phyloP scores from a whole-genome alignment of 2,797 vertebrate species.

The Benthosema pterotum region DNA sequence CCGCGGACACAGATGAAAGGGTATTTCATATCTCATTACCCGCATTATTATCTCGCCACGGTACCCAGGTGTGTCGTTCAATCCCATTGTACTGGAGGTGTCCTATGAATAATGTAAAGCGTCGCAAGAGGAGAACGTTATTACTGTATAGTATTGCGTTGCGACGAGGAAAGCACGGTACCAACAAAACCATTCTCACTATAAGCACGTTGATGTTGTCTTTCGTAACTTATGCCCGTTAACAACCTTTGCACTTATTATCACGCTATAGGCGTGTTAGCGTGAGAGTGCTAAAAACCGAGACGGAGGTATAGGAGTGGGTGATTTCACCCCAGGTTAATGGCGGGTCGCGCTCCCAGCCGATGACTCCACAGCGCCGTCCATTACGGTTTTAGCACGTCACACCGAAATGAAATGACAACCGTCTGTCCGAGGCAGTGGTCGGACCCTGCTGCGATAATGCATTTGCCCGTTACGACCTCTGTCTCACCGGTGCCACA shows the following conservation, averaged over 20 bases:
- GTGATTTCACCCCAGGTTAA: constrained; percentile 1
- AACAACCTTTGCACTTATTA: background rate
- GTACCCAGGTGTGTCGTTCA: constrained; percentile 46
- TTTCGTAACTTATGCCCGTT: too few species aligned
- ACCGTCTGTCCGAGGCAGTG: constrained; percentile 1
- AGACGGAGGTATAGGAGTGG: background rate
- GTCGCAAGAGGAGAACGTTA: background rate
- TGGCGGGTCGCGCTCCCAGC: background rate
- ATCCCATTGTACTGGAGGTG: constrained; percentile 8
- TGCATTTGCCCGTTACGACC: constrained; percentile 27
- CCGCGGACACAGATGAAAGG: constrained; percentile 19
- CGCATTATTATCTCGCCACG: constrained; percentile 30
- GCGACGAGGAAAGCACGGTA: constrained; percentile 1
- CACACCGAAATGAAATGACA: constrained; percentile 16
- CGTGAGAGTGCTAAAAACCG: too few species aligned
- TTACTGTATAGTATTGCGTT: background rate
- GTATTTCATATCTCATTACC: constrained; percentile 57
- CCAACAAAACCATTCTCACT: background rate
- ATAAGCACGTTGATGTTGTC: background rate
- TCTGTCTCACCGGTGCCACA: constrained; percentile 23
- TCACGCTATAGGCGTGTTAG: background rate
- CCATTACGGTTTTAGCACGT: constrained; percentile 12
- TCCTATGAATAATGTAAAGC: constrained; percentile 3
- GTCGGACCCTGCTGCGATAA: constrained; percentile 26
- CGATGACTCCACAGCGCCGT: background rate